Evolutionary conservation across 2,797 vertebrate species (phyloP), one percentile per base, ranked within the genome.

Genomic region (Acanthopagrus latus): DNA sequence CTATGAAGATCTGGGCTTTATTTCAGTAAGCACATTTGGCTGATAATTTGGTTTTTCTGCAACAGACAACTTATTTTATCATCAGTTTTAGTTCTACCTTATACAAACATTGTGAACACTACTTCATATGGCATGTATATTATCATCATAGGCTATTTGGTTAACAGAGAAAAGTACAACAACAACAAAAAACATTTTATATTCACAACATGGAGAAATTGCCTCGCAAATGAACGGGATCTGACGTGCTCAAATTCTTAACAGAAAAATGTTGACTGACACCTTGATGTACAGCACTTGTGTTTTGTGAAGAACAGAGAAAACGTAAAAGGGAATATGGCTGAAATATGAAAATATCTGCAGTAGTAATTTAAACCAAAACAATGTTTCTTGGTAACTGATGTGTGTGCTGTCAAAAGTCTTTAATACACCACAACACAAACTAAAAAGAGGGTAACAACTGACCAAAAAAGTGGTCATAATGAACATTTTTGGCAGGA

Each of bases 61-160:
- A 83, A 91, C 84, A 92, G 81, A 92, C 57, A 88, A 74, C 51
- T 70, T 88, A 81, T 89, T 87, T 88, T 74, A 86, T 91, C 81
- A 86, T 73, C 73, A 80, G 83, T 87, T 91, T 88, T 89, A 87
- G 81, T 84, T 91, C 87, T 91, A 94, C 75, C 82, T 86, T 86
- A 89, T 87, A 93, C 87, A 91, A 93, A 95, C 83, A 92, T 74
- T 76, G 79, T 71, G 86, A 92, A 87, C 89, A 89, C 93, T 94
- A 95, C 94, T 95, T 95, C 94, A 95, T 94, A 93, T 90, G 85
- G 64, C 84, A 93, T 89, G 93, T 88, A 91, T 88, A 89, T 87
- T 76, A 88, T 38, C 38, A 10, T 67, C 38, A 10, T 67, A 83
- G 72, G 70, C 82, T 94, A 94, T 92, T 93, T 90, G 89, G 88